Evolutionary conservation across 2,888 invertebrate genomes (phyloP), one percentile per base, ranked within the genome.

Genomic region (Diaprepes abbreviatus): DNA sequence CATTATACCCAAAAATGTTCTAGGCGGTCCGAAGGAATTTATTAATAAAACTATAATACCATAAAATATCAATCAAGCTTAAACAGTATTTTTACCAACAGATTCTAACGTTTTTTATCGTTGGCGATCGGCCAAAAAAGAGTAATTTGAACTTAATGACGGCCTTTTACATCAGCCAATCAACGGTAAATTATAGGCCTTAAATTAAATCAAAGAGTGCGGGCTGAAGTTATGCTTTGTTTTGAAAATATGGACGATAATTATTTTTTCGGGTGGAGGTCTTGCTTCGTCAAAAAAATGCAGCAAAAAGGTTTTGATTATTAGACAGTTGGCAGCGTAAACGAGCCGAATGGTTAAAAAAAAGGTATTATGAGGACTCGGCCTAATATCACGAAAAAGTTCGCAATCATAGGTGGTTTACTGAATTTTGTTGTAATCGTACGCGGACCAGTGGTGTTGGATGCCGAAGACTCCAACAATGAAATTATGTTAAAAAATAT

Each of bases 121-220:
- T 43, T 38, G 1, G 48, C 54, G 50, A 45, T 63, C 28, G 12
- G 63, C 40, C 19, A 67, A 71, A 55, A 66, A 59, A 19, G 43
- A 68, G 59, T 50, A 71, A 71, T 71, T 71, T 71, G 19, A 48
- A 59, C 55, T 67, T 71, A 71, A 71, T 71, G 64, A 71, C 19
- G 64, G 71, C 67, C 67, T 71, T 71, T 71, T 71, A 71, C 71
- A 67, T 68, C 28, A 54, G 24, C 67, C 71, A 71, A 71, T 71
- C 71, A 71, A 67, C 71, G 48, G 48, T 16, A 71, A 71, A 71
- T 71, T 71, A 71, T 65, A 71, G 64, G 35, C 38, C 71, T 43
- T 71, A 71, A 71, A 71, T 71, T 71, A 71, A 71, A 71, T 71
- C 67, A 71, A 68, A 71, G 58, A 63, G 71, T 40, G 63, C 66